Evolutionary conservation across 2,113 vertebrate genomes (phyloP), one percentile per base, ranked within the genome.

Genomic region (Struthidea cinerea): DNA sequence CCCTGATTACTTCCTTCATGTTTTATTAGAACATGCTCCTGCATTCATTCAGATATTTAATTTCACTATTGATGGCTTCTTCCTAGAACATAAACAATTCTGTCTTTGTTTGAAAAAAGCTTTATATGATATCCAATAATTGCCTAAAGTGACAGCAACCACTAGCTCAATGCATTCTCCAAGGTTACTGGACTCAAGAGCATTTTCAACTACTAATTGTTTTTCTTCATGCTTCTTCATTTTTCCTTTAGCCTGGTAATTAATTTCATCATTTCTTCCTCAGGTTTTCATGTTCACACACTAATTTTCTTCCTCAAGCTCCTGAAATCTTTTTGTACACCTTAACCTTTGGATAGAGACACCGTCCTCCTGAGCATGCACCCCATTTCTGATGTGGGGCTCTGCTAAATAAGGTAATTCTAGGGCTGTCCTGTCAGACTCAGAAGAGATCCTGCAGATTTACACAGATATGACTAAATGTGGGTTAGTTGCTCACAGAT

Each of bases 21-120:
- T 94, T 95, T 94, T 95, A 96, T 95, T 87, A 89, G 94, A 80
- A 69, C 80, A 91, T 85, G 77, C 60, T 60, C 65, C 89, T 61
- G 84, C 90, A 92, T 94, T 93, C 87, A 93, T 95, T 94, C 86
- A 85, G 83, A 75, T 86, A 85, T 94, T 97, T 97, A 96, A 96
- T 96, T 94, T 82, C 50, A 91, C 64, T 96, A 75, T 59, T 77
- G 87, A 96, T 82, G 65, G n/a, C 85, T 95, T 70, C 74, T 87
- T 96, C 59, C 87, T 92, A 82, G 85, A 93, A 82, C 47, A 89
- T 57, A 93, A 94, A 93, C 89, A 93, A 65, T 78, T 79, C 70
- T 84, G 68, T 63, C 88, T 81, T 55, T 61, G 49, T 84, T 93
- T 82, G 70, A 76, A 75, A 59, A 86, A 94, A 80, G 33, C 16